A percentile compares a stretch with the other conserved stretches of the same genome.
These are phyloP conservation scores for Geotrypetes seraphini DNA, from an alignment of 2,797 vertebrate genomes.

Conservation along the genomic window DNA sequence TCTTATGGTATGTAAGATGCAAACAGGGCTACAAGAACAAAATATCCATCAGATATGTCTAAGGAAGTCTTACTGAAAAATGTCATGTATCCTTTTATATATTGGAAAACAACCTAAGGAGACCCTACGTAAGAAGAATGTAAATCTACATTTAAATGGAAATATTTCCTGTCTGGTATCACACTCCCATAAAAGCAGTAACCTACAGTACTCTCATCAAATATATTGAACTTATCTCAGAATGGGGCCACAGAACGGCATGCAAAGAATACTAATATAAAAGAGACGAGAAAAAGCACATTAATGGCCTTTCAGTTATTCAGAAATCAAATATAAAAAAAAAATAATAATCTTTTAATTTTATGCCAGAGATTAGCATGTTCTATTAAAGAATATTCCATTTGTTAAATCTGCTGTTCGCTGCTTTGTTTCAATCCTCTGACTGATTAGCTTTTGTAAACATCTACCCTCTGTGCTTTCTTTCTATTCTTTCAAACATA, in stretches of 20 bases:
- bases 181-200: conserved; percentile 3
- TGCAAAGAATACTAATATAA: too few species aligned
- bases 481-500: neutral
- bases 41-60: conserved; percentile 27
- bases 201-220: too few species aligned
- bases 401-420: too few species aligned
- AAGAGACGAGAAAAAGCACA: too few species aligned
- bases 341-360: neutral
- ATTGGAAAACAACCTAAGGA: conserved; percentile 15
- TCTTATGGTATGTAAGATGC: conserved; percentile 34
- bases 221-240: too few species aligned
- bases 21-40: conserved; percentile 13
- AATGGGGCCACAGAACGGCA: too few species aligned
- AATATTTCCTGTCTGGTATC: conserved; percentile 7
- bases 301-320: too few species aligned
- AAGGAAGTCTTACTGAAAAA: conserved; percentile 28
- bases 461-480: neutral
- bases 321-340: neutral
- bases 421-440: too few species aligned
- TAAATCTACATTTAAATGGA: conserved; percentile 19
- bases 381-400: too few species aligned
- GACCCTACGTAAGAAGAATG: conserved; percentile 4
- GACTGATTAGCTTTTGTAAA: neutral
- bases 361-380: too few species aligned
- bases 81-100: conserved; percentile 28